Evolutionary conservation across 37 sponge, comb jelly and placozoan species (phyloP).

Genomic region (Aphrocallistes beatrix): DNA sequence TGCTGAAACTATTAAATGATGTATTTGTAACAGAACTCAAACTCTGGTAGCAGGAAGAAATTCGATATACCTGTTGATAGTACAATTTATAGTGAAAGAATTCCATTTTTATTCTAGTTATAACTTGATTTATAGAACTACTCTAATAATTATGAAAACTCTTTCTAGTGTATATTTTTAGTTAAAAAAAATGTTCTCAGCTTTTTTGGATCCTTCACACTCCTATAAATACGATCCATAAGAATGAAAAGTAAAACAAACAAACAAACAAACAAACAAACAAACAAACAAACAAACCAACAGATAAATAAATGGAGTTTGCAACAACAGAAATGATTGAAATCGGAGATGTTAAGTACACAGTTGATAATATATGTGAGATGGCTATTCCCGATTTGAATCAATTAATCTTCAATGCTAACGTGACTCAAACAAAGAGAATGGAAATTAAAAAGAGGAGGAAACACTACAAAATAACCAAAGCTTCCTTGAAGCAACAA

Average conservation of each 20-base stretch:
- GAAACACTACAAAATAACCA: not conserved
- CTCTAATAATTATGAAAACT: too few relatives aligned
- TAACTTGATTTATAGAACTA: too few relatives aligned
- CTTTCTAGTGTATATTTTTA: too few relatives aligned
- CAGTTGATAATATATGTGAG: not conserved
- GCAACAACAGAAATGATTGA: not conserved
- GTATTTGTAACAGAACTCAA: too few relatives aligned
- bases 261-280: too few relatives aligned
- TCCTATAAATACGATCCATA: not conserved
- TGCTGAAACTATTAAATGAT: too few relatives aligned
- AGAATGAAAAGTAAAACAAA: not conserved
- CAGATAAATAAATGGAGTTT: not conserved
- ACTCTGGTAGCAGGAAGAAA: too few relatives aligned
- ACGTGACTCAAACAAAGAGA: not conserved
- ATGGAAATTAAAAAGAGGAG: not conserved
- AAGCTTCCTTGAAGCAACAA: conserved; percentile 16
- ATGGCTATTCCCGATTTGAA: conserved; percentile 10
- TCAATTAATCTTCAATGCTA: not conserved
- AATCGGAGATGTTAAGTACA: not conserved
- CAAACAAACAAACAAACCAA: not conserved
- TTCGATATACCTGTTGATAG: too few relatives aligned
- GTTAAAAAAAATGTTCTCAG: not conserved
- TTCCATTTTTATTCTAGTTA: too few relatives aligned
- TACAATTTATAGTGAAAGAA: too few relatives aligned
- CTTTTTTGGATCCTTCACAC: not conserved